Base-by-base conservation (phyloP, 2,113 vertebrate genomes). In the Myiozetetes cayanensis region DNA sequence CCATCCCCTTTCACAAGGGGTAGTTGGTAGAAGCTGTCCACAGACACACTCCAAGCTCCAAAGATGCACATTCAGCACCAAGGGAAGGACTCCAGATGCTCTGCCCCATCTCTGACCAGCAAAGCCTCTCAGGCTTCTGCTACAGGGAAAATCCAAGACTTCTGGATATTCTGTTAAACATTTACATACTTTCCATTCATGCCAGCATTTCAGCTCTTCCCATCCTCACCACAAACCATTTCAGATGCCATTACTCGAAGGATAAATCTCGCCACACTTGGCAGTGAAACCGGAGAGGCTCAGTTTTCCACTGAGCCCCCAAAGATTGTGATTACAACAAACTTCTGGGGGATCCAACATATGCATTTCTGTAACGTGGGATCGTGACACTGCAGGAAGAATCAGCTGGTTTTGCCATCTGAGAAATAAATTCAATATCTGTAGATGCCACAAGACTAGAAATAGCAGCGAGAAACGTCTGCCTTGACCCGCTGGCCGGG, bases 401-500 rank as follows among this genome's bases (percentile, higher is more conserved):
- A 74, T 55, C 41, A 49, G 75, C 71, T 56, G 52, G 78, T 84
- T 93, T 77, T 2, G 31, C 50, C 93, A 94, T 39, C 68, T 5
- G 37, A 96, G 87, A 83, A 93, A 96, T 71, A 91, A 62, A 65
- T 92, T 25, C 46, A 86, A 67, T 59, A 25, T 41, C 77, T 86
- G 67, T 88, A 63, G 82, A 93, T 86, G 85, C 85, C 75, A 13
- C 67, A 63, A 39, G 87, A 59, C 93, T 78, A 83, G 87, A 94
- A 96, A 95, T 86, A 97, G 93, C 79, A 20, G 2, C 14, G 28
- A 93, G 81, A 82, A 90, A 66, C 1, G 52, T 62, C 93, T 93
- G 79, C 82, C n/a, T 76, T 43, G 58, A 63, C 71, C 53, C 0
- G 0, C 53, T 73, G 81, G 89, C 88, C 52, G 90, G 46, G 44